Conservation (phyloP, 1,140 invertebrate genomes). For the Orchesella cincta region DNA sequence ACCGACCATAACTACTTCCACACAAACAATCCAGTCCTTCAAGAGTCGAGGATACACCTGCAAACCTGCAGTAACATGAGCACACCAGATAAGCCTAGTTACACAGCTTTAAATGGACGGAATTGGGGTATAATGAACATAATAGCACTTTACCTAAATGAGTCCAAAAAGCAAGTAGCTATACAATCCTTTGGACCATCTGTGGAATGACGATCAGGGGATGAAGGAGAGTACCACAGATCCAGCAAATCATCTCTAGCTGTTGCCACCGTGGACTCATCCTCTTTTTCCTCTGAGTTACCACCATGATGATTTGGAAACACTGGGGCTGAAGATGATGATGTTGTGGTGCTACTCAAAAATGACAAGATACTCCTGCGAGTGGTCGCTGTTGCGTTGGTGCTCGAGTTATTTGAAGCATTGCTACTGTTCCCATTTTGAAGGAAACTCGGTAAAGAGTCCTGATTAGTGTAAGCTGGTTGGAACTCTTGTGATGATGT, state of each 20-base stretch:
- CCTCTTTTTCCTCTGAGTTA: background rate
- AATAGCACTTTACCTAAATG: conserved; percentile 5
- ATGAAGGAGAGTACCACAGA: conserved; percentile 3
- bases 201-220: background rate
- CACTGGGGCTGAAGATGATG: background rate
- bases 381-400: background rate
- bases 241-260: background rate
- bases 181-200: conserved; percentile 14
- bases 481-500: background rate
- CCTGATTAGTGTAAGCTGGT: background rate
- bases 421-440: background rate
- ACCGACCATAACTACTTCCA: conserved; percentile 56
- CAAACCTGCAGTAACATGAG: too few species aligned
- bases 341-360: background rate
- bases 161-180: conserved; percentile 1
- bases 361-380: background rate
- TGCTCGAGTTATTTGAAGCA: background rate
- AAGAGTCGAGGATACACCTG: conserved; percentile 33
- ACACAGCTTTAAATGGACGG: too few species aligned
- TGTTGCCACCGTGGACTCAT: background rate
- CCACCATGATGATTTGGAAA: background rate
- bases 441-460: background rate
- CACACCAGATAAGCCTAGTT: too few species aligned
- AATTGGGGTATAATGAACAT: too few species aligned
- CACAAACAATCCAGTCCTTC: conserved; percentile 55